Evolutionary conservation across 1,140 invertebrate species (phyloP), one percentile per base, ranked within the genome.

Genomic region (Drosophila subobscura): DNA sequence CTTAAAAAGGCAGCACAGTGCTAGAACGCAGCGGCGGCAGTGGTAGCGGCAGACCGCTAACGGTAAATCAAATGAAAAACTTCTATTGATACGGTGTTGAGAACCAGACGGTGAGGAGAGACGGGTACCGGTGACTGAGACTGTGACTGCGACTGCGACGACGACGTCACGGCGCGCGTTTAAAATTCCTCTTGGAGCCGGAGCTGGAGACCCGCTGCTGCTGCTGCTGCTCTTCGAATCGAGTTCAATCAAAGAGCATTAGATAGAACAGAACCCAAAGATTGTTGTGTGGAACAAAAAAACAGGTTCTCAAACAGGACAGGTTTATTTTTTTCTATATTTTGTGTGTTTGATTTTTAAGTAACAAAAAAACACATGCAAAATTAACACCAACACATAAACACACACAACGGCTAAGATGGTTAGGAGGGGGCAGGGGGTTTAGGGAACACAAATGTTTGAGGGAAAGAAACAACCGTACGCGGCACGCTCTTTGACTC

Each of bases 21-120:
- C 41, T 71, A 68, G 70, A 78, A 20, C 16, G 16, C 16, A 20
- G 16, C 16, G 16, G 56, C 50, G 54, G 55, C 49, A 58, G 59
- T 47, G 68, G 46, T 50, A 77, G 33, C 33, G 33, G 33, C 10
- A 12, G 33, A 55, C 75, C 66, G 66, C 78, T 86, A 86, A 86
- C 81, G 74, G 81, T 86, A 88, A 86, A 85, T 65, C 79, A 86
- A 85, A 81, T 67, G 56, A 70, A 85, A 77, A 59, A 65, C 72
- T 77, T 83, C 75, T 76, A 85, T 80, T 72, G 72, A 86, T 86
- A 74, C 33, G 10, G 33, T 37, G 33, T 8, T 37, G 33, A 37
- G 33, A 37, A 37, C 10, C 10, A 37, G 33, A 37, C 33, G 33
- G 33, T 1, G 33, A 37, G 10, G 10, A 5, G 5, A 7, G 27